Conservation (phyloP, 2,797 vertebrate species). For the Enteromius trimaculatus region DNA sequence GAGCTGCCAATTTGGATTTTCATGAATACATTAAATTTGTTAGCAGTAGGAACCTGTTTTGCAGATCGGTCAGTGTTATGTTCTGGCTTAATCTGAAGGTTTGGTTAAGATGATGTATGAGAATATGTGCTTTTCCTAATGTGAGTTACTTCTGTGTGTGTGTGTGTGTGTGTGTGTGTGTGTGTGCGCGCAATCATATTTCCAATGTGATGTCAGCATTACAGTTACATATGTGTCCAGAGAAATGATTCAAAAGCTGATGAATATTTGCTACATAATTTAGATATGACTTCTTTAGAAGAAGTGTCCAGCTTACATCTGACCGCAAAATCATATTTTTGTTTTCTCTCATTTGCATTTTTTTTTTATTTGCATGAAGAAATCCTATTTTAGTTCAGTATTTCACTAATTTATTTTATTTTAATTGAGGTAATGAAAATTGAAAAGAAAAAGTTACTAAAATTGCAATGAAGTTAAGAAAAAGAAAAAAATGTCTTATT, state of each 20-base stretch:
- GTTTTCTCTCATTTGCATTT: neutral
- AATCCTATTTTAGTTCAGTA: neutral
- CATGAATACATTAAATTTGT: neutral
- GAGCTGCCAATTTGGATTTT: slow-evolving; percentile 18
- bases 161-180: neutral
- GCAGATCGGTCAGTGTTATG: neutral
- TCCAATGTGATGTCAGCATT: slow-evolving; percentile 3
- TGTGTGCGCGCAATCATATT: neutral
- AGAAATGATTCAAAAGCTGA: neutral
- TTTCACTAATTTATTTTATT: neutral
- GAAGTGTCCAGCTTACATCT: neutral
- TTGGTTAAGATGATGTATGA: neutral
- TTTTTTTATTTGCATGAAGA: neutral
- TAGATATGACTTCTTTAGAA: slow-evolving; percentile 10
- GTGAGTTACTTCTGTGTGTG: neutral
- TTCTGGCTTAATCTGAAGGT: neutral
- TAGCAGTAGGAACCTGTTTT: slow-evolving; percentile 12
- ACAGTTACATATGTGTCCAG: neutral
- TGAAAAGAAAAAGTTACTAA: neutral
- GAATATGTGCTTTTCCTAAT: slow-evolving; percentile 3
- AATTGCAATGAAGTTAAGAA: neutral
- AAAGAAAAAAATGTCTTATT: no score
- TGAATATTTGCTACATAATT: slow-evolving; percentile 6
- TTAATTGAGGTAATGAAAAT: neutral
- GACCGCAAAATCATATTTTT: neutral